Percentiles rank a stretch among this genome's conserved stretches.
Conservation (phyloP, 1,140 invertebrate species). For the Ips typographus region DNA sequence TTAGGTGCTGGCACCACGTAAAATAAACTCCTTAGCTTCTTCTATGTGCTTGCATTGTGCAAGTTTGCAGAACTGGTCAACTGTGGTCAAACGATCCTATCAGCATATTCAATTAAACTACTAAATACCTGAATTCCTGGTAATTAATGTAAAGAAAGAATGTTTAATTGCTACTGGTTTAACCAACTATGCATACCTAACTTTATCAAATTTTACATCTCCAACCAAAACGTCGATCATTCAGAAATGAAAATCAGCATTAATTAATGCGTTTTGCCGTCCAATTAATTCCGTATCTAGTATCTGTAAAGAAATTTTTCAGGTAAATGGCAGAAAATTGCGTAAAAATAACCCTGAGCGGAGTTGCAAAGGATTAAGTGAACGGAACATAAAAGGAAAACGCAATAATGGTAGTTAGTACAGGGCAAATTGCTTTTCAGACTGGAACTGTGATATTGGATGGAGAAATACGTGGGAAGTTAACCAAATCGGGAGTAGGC, state of each 20-base stretch:
- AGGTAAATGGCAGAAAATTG: slow-evolving; percentile 1
- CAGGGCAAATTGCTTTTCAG: not conserved
- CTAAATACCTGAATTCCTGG: not conserved
- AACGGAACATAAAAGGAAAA: not conserved
- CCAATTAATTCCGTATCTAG: slow-evolving; percentile 9
- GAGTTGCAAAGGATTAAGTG: not conserved
- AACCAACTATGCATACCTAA: not conserved
- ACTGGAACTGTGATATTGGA: too few species aligned
- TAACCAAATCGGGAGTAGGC: too few species aligned
- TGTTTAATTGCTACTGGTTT: not conserved
- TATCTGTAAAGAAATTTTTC: not conserved
- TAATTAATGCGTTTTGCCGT: slow-evolving; percentile 8
- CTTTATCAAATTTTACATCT: slow-evolving; percentile 1
- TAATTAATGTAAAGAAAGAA: not conserved
- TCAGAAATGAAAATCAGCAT: not conserved
- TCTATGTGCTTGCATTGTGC: not conserved
- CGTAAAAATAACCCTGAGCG: slow-evolving; percentile 12
- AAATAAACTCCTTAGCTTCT: not conserved
- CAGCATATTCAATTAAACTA: not conserved
- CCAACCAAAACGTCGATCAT: slow-evolving; percentile 1
- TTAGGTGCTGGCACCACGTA: not conserved
- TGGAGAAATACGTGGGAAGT: too few species aligned
- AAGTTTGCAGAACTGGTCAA: not conserved
- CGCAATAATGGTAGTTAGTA: not conserved
- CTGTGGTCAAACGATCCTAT: not conserved